These are phyloP conservation scores for Myopa tessellatipennis DNA, from an alignment of 2,888 invertebrate genomes.

Conservation along the genomic window DNA sequence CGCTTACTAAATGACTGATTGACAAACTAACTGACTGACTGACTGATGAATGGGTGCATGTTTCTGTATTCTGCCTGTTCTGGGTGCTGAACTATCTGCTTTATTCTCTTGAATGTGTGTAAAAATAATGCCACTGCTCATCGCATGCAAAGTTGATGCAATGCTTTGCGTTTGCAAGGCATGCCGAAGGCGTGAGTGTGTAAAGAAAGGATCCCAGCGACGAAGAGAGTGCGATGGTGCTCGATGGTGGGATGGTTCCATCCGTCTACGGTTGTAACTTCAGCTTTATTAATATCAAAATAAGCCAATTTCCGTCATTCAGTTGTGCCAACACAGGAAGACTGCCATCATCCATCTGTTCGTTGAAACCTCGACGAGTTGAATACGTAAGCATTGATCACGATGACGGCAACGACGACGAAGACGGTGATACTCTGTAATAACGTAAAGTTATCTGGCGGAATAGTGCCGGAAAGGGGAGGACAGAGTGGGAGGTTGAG, in stretches of 20 bases:
- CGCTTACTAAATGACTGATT: too few relatives aligned
- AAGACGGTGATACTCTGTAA: too few relatives aligned
- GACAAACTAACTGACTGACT: too few relatives aligned
- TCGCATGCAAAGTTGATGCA: too few relatives aligned
- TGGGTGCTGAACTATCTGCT: too few relatives aligned
- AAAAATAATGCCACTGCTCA: too few relatives aligned
- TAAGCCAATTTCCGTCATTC: slow-evolving; percentile 50
- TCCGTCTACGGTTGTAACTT: slow-evolving; percentile 5
- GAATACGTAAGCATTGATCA: neutral
- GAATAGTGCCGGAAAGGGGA: neutral
- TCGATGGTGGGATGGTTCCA: neutral
- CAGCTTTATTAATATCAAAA: slow-evolving; percentile 59
- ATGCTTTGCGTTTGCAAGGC: neutral
- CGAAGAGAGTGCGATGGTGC: too few relatives aligned
- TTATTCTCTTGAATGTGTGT: too few relatives aligned
- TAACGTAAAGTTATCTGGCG: too few relatives aligned
- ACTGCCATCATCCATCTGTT: neutral
- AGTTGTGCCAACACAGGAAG: slow-evolving; percentile 25
- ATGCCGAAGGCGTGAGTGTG: neutral
- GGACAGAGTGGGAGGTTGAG: too few relatives aligned
- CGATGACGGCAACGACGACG: neutral
- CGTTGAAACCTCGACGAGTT: neutral
- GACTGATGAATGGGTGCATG: too few relatives aligned
- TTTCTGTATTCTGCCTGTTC: too few relatives aligned
- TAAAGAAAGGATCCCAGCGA: neutral